Conservation (phyloP, 1,140 invertebrate genomes). For the Calephelis virginiensis region DNA sequence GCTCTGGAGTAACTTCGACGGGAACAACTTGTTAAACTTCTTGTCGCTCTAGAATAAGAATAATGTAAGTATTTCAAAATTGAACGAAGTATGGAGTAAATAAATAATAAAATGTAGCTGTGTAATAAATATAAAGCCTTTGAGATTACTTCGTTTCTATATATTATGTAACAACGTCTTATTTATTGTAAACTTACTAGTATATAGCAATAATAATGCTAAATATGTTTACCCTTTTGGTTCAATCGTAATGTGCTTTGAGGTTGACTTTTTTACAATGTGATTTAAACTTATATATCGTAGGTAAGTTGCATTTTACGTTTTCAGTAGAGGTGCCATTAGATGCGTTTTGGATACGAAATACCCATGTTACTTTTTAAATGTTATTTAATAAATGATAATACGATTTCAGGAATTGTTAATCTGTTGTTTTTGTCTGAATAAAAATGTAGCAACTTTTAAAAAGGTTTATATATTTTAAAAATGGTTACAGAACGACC, state of each 20-base stretch:
- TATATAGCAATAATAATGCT: constrained; percentile 51
- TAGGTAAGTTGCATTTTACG: constrained; percentile 36
- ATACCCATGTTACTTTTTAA: neutral
- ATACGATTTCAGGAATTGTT: neutral
- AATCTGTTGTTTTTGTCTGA: neutral
- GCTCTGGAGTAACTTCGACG: constrained; percentile 48
- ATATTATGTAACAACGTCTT: constrained; percentile 37
- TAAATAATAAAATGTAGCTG: constrained; percentile 55
- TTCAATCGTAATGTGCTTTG: constrained; percentile 35
- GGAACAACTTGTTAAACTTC: constrained; percentile 65
- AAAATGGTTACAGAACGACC: constrained; percentile 68
- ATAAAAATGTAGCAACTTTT: neutral
- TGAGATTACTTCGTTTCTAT: constrained; percentile 56
- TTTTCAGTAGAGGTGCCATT: constrained; percentile 38
- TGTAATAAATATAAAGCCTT: constrained; percentile 52
- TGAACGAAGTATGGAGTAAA: constrained; percentile 49
- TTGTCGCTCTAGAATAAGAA: constrained; percentile 58
- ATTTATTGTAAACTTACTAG: constrained; percentile 45
- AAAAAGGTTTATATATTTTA: constrained; percentile 16
- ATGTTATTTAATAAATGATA: neutral
- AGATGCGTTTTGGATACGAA: constrained; percentile 27
- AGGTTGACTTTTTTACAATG: constrained; percentile 32
- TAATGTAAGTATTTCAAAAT: constrained; percentile 56
- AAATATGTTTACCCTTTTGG: constrained; percentile 30
- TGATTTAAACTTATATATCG: constrained; percentile 29